Percentiles rank a stretch among this genome's conserved stretches.
Evolutionary conservation across 2,888 invertebrate genomes (phyloP).

Genomic region (Acanthopleura granulata): DNA sequence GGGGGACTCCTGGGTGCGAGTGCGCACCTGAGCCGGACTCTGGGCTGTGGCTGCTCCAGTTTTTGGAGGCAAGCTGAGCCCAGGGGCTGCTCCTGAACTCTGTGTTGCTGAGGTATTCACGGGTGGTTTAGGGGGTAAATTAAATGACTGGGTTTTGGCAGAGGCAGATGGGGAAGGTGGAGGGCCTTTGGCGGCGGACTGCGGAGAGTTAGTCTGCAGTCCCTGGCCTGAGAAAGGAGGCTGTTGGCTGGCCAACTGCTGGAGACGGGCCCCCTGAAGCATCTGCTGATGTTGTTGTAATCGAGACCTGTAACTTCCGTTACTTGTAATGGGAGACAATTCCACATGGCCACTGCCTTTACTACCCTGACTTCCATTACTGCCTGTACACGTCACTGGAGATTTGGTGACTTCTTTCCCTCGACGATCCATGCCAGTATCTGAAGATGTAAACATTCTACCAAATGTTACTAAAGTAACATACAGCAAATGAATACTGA

Average conservation of each 20-base stretch:
- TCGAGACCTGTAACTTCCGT: slow-evolving; percentile 48
- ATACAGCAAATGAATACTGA: too few relatives aligned
- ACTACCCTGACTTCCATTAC: slow-evolving; percentile 6
- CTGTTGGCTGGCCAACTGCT: not conserved
- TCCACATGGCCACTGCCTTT: slow-evolving; percentile 10
- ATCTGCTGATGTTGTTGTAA: slow-evolving; percentile 36
- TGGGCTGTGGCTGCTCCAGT: not conserved
- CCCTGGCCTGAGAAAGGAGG: not conserved
- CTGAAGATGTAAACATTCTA: too few relatives aligned
- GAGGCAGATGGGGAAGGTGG: not conserved
- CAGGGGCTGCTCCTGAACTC: not conserved
- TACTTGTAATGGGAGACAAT: slow-evolving; percentile 45
- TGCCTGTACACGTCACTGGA: not conserved
- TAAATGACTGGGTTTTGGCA: not conserved
- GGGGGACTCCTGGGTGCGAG: not conserved
- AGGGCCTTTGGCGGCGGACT: not conserved
- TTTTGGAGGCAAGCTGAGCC: not conserved
- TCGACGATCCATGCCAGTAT: not conserved
- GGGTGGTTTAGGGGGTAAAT: not conserved
- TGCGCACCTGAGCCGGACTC: not conserved
- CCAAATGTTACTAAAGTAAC: too few relatives aligned
- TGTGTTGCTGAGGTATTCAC: not conserved
- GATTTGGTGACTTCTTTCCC: not conserved
- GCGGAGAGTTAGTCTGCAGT: not conserved
- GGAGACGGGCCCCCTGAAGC: not conserved